Evolutionary conservation across 2,797 vertebrate species (phyloP).

Genomic region (Gymnocypris eckloni): DNA sequence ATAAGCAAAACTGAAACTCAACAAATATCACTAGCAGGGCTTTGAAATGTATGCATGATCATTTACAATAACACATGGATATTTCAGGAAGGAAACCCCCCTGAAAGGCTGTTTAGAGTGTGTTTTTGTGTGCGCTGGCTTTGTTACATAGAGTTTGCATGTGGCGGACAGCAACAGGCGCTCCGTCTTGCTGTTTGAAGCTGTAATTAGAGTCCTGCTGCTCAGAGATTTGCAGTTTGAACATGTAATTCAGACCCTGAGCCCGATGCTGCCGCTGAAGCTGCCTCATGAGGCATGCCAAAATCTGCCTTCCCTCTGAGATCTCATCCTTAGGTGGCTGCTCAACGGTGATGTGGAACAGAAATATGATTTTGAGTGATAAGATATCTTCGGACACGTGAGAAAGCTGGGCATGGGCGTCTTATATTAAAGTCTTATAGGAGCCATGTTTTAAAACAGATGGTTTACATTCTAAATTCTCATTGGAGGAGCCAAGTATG

Average conservation of each 20-base stretch:
- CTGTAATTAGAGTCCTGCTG: constrained; percentile 51
- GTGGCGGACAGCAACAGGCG: constrained; percentile 28
- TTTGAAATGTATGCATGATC: constrained; percentile 36
- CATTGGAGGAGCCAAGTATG: neutral
- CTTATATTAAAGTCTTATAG: neutral
- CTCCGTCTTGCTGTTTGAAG: constrained; percentile 38
- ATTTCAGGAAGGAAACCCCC: constrained; percentile 8
- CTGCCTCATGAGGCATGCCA: constrained; percentile 19
- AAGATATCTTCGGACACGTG: neutral
- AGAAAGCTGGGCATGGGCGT: neutral
- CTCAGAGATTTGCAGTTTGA: constrained; percentile 46
- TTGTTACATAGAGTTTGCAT: constrained; percentile 15
- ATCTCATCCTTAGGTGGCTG: neutral
- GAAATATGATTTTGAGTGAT: neutral
- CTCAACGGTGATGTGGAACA: neutral
- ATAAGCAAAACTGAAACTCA: neutral
- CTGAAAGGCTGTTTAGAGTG: constrained; percentile 7
- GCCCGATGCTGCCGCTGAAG: constrained; percentile 20
- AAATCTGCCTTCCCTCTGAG: constrained; percentile 16
- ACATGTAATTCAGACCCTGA: constrained; percentile 43
- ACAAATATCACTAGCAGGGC: constrained; percentile 12
- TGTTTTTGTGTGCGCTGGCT: neutral
- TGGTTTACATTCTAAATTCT: neutral
- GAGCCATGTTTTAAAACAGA: neutral
- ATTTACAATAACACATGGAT: constrained; percentile 15